Evolutionary conservation across 2,113 vertebrate genomes (phyloP).

Genomic region (Pelecanus crispus): DNA sequence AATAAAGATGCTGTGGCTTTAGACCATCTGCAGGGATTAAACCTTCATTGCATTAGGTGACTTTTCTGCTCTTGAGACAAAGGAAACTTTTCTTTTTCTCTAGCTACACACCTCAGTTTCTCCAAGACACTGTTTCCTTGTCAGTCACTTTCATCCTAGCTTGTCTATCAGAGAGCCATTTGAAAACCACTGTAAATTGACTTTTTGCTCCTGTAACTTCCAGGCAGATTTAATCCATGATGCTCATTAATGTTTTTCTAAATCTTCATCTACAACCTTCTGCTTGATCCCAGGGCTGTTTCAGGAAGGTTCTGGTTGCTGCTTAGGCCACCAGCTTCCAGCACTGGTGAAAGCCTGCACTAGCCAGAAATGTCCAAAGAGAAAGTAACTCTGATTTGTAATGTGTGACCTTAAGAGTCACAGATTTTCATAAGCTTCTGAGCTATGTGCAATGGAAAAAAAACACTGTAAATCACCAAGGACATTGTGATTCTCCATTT

Average conservation of each 20-base stretch:
- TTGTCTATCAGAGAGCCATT: not conserved
- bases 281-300: not conserved
- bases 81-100: not conserved
- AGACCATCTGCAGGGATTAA: conserved; percentile 56
- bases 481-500: not conserved
- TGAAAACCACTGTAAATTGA: not conserved
- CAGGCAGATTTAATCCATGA: not conserved
- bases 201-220: not conserved
- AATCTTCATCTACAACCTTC: not conserved
- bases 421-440: not conserved
- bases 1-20: conserved; percentile 37
- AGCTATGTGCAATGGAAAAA: not conserved
- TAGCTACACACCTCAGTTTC: not conserved
- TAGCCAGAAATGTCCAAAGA: not conserved
- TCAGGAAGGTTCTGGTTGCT: not conserved
- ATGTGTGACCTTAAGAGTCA: not conserved
- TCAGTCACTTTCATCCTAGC: not conserved
- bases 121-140: not conserved
- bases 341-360: not conserved
- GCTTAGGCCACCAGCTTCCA: not conserved
- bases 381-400: not conserved
- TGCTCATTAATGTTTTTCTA: not conserved
- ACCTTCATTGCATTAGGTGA: conserved; percentile 2
- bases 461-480: not conserved
- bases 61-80: conserved; percentile 41